Evolutionary conservation across 2,888 invertebrate genomes (phyloP), one percentile per base, ranked within the genome.

Genomic region (Biston betularia): DNA sequence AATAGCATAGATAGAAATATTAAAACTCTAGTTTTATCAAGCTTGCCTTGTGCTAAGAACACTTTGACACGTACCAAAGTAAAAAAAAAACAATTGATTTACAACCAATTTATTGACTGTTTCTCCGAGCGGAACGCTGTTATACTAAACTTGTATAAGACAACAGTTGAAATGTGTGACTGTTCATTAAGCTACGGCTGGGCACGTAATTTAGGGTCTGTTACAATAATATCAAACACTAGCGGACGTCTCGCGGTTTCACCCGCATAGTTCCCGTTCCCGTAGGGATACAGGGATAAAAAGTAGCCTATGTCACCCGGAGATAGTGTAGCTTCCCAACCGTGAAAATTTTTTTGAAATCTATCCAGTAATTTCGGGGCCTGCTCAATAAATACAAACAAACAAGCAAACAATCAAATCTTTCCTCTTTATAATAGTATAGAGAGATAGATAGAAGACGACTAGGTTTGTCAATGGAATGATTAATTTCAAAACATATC

Each of bases 391-490:
- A n/a, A n/a, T n/a, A n/a, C n/a, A n/a, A n/a, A n/a, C n/a, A n/a
- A n/a, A n/a, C n/a, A n/a, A n/a, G n/a, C n/a, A n/a, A n/a, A n/a
- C n/a, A n/a, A n/a, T n/a, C n/a, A n/a, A n/a, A n/a, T n/a, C n/a
- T n/a, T n/a, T n/a, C n/a, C n/a, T n/a, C n/a, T n/a, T n/a, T n/a
- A n/a, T n/a, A n/a, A n/a, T n/a, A n/a, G n/a, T n/a, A n/a, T n/a
- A n/a, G n/a, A n/a, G n/a, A n/a, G n/a, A n/a, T n/a, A n/a, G n/a
- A n/a, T n/a, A n/a, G n/a, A n/a, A 12, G 5, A 63, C 69, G 44
- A 59, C 63, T 59, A 63, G 42, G 44, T 38, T 59, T 60, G 66
- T 63, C 63, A 69, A 70, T 57, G 52, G 52, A 44, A 68, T 57
- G 53, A 35, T 45, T 50, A 58, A 40, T 57, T 69, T 33, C 44